Conservation (phyloP, 2,888 invertebrate species). For the Catocala fraxini region DNA sequence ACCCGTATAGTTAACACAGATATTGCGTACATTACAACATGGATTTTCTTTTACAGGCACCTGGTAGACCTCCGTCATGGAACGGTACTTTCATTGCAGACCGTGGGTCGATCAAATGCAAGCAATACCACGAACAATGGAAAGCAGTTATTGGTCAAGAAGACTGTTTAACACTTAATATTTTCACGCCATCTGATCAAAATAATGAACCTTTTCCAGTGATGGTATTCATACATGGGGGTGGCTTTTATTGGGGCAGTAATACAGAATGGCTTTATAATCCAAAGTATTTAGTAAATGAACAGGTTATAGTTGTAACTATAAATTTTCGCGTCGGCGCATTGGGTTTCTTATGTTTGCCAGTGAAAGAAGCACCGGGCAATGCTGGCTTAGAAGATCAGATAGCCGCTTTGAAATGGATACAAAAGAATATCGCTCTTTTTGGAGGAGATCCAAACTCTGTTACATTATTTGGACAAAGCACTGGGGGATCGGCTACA, state of each 20-base stretch:
- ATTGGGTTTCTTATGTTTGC: constrained; percentile 66
- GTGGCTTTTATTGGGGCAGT: constrained; percentile 59
- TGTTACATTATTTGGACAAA: constrained; percentile 67
- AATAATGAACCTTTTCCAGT: constrained; percentile 58
- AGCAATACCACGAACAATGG: constrained; percentile 40
- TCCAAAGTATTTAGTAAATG: constrained; percentile 58
- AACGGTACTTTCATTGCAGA: constrained; percentile 48
- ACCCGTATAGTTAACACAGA: too few relatives aligned
- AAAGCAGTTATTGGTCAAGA: constrained; percentile 50
- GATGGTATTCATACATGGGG: constrained; percentile 65
- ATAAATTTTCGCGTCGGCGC: constrained; percentile 66
- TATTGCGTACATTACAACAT: too few relatives aligned
- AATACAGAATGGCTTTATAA: constrained; percentile 57
- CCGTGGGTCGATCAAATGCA: constrained; percentile 43
- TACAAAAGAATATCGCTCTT: constrained; percentile 60
- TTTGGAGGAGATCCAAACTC: constrained; percentile 67
- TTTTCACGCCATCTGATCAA: constrained; percentile 68
- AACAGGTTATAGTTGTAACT: constrained; percentile 62
- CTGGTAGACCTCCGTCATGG: constrained; percentile 53
- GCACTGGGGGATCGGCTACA: constrained; percentile 59
- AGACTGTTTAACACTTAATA: constrained; percentile 64
- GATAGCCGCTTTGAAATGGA: constrained; percentile 66
- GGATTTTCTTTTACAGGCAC: constrained; percentile 36
- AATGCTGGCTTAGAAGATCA: constrained; percentile 68
- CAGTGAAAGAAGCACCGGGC: constrained; percentile 60